Evolutionary conservation across 2,113 vertebrate genomes (phyloP).

Genomic region (Calidris pygmaea): DNA sequence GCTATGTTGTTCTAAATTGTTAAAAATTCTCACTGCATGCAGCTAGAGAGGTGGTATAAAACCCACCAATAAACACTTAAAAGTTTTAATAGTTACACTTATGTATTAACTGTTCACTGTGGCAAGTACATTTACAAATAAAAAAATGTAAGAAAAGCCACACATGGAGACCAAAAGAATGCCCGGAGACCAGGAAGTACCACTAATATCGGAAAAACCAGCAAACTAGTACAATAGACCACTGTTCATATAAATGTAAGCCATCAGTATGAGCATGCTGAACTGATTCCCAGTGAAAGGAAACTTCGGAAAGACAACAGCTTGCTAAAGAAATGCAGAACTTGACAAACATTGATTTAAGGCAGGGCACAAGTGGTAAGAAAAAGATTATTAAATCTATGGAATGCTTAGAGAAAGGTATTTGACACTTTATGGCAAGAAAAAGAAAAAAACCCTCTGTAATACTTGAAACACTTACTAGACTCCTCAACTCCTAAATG

Average conservation of each 20-base stretch:
- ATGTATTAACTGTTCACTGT: background rate
- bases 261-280: background rate
- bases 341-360: background rate
- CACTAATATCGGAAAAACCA: background rate
- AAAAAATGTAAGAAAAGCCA: background rate
- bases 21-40: background rate
- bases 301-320: background rate
- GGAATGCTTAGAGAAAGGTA: background rate
- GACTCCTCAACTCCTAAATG: background rate
- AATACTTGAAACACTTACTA: background rate
- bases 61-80: fast-evolving
- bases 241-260: background rate
- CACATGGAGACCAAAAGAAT: background rate
- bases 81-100: background rate
- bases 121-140: fast-evolving
- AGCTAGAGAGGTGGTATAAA: background rate
- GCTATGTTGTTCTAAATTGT: background rate
- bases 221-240: background rate
- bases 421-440: background rate
- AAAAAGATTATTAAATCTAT: background rate
- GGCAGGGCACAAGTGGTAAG: background rate
- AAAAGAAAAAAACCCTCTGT: background rate
- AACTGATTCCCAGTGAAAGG: background rate
- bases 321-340: background rate
- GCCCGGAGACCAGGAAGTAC: background rate